Conservation (phyloP, 2,888 invertebrate genomes). For the Litoditis marina region DNA sequence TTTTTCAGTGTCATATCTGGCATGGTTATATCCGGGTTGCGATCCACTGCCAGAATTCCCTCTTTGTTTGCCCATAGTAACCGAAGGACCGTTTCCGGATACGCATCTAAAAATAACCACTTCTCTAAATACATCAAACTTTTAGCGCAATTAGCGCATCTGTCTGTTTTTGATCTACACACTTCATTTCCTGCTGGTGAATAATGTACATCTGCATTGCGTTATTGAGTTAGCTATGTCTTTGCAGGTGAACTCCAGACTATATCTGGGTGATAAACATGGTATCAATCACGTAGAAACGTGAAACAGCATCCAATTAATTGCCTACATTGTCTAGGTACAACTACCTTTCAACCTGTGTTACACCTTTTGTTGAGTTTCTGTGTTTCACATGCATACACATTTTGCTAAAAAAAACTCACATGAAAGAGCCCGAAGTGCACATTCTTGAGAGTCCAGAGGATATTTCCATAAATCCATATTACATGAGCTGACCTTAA, state of each 20-base stretch:
- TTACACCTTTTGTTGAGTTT: background rate
- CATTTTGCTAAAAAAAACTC: slow-evolving; percentile 1
- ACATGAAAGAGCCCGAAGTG: slow-evolving; percentile 65
- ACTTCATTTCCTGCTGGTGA: too few relatives aligned
- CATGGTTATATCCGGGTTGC: slow-evolving; percentile 58
- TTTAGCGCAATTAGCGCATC: background rate
- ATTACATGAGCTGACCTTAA: slow-evolving; percentile 46
- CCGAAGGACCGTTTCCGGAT: slow-evolving; percentile 57
- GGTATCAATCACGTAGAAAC: too few relatives aligned
- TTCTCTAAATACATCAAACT: background rate
- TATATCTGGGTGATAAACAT: too few relatives aligned
- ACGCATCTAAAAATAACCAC: slow-evolving; percentile 48
- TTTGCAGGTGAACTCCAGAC: too few relatives aligned
- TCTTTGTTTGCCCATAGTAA: slow-evolving; percentile 53
- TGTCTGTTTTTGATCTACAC: too few relatives aligned
- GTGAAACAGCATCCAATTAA: too few relatives aligned
- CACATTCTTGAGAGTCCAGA: slow-evolving; percentile 65
- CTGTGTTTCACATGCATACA: background rate
- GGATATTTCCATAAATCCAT: slow-evolving; percentile 57
- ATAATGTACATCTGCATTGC: too few relatives aligned
- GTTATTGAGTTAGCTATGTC: too few relatives aligned
- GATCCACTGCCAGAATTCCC: slow-evolving; percentile 52
- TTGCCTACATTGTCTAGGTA: too few relatives aligned
- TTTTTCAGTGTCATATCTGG: slow-evolving; percentile 57
- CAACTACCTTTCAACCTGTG: too few relatives aligned